Base-by-base conservation (phyloP, 1,140 invertebrate species). In the Drosophila murphyi region DNA sequence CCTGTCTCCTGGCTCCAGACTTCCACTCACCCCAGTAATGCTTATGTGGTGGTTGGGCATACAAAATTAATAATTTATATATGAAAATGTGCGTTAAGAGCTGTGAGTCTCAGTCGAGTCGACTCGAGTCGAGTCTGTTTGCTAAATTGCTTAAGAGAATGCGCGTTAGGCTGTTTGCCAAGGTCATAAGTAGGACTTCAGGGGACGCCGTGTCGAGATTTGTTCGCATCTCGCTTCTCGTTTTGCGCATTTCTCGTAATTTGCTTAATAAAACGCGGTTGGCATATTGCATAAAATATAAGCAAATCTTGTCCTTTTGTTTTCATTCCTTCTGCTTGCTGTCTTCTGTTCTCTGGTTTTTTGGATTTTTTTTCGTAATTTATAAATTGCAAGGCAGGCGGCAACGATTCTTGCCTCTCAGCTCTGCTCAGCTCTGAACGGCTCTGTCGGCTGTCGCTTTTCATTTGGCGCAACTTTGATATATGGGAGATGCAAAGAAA, bases 41-140 rank as follows among this genome's bases (percentile, higher is more conserved):
- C 64, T 35, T 81, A 56, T 51, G 77, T 72, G 52, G 78, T 76
- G 76, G 80, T 77, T 74, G 79, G 80, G 75, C 80, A 86, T 75
- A 80, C 78, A 73, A 88, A 88, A 88, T 89, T 89, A 88, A 88
- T 88, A 88, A 89, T 89, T 89, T 89, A 89, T 89, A 90, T 89
- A 89, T 85, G 85, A 89, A 89, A 89, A 89, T 89, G 85, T 89
- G 86, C 85, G 85, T 85, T 90, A 90, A 89, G 86, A 87, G 83
- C 82, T 67, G 82, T 57, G 68, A 75, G 60, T 63, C 55, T 70
- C 67, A 20, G 47, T 57, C 51, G 70, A 64, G 47, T 73, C 57
- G 56, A 55, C 39, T 77, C 56, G 63, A 71, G 68, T 57, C 47
- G 75, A 76, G 83, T 89, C 75, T 88, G 85, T 85, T 88, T 88